These are phyloP conservation scores for Therioaphis trifolii DNA, from an alignment of 2,888 invertebrate species.

Conservation along the genomic window DNA sequence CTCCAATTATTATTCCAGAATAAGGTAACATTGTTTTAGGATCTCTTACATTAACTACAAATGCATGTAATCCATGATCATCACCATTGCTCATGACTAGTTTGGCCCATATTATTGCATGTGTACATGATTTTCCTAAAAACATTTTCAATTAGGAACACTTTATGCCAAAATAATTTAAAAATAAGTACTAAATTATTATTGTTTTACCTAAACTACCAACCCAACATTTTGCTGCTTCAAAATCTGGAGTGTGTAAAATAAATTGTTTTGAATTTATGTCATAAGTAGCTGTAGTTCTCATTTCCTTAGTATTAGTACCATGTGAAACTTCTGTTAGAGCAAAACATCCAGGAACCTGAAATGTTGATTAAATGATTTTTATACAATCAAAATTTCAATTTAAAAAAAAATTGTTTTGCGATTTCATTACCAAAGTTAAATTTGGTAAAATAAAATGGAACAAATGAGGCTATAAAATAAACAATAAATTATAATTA, in stretches of 20 bases:
- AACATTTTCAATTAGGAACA: constrained; percentile 58
- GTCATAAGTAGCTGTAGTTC: constrained; percentile 91
- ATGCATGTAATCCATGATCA: constrained; percentile 87
- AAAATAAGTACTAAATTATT: not conserved
- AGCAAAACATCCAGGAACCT: constrained; percentile 82
- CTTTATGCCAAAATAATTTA: not conserved
- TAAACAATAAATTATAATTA: constrained; percentile 67
- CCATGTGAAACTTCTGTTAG: constrained; percentile 95
- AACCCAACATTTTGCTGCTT: constrained; percentile 96
- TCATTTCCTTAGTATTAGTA: constrained; percentile 90
- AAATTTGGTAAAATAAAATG: no score
- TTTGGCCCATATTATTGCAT: constrained; percentile 89
- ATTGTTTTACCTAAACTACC: constrained; percentile 84
- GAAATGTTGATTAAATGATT: constrained; percentile 24
- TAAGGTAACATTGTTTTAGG: constrained; percentile 77
- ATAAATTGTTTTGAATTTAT: constrained; percentile 81
- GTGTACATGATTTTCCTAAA: constrained; percentile 83
- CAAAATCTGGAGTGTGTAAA: constrained; percentile 91
- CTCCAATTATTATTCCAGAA: constrained; percentile 87
- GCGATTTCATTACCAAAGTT: no score
- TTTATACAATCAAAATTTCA: no score
- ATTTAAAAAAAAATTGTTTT: no score
- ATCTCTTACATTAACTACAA: constrained; percentile 87
- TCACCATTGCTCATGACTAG: constrained; percentile 81
- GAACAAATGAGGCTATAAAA: no score